phyloP scores from a whole-genome alignment of 1,140 invertebrate species.

The Hestina assimilis region DNA sequence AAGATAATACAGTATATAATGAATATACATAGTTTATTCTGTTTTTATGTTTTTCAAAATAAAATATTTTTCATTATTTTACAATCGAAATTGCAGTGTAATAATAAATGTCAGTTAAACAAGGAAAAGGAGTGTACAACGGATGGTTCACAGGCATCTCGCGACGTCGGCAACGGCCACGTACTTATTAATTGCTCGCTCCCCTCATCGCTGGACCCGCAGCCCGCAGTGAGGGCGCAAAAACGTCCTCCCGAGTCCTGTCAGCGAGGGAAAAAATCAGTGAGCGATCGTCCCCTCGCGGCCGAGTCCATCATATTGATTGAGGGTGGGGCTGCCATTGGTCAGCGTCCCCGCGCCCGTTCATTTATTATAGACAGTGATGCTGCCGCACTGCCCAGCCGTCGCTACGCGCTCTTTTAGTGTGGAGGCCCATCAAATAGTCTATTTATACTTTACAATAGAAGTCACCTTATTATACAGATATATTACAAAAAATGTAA shows the following conservation, averaged over 20 bases:
- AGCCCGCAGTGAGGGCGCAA: slow-evolving; percentile 64
- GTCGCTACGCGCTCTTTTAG: slow-evolving; percentile 1
- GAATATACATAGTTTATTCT: too few species aligned
- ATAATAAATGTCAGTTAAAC: slow-evolving; percentile 31
- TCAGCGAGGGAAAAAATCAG: slow-evolving; percentile 78
- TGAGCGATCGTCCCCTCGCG: slow-evolving; percentile 77
- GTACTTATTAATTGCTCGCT: slow-evolving; percentile 74
- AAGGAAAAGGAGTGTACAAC: slow-evolving; percentile 63
- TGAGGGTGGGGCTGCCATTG: slow-evolving; percentile 74
- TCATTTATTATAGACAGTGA: slow-evolving; percentile 77
- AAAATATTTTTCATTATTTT: not conserved
- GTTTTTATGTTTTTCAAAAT: not conserved
- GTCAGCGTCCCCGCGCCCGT: slow-evolving; percentile 69
- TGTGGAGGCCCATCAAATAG: not conserved
- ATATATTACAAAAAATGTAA: too few species aligned
- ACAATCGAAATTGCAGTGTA: not conserved
- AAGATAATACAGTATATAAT: too few species aligned
- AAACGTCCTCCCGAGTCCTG: slow-evolving; percentile 74
- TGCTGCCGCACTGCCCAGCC: slow-evolving; percentile 47
- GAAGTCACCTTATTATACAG: too few species aligned
- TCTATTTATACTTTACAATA: slow-evolving; percentile 3
- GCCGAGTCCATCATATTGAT: slow-evolving; percentile 77
- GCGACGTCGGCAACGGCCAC: slow-evolving; percentile 41
- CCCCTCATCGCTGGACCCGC: slow-evolving; percentile 49
- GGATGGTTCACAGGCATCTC: slow-evolving; percentile 23